phyloP scores from a whole-genome alignment of 1,140 invertebrate genomes.

The Macrotrachela quadricornifera region DNA sequence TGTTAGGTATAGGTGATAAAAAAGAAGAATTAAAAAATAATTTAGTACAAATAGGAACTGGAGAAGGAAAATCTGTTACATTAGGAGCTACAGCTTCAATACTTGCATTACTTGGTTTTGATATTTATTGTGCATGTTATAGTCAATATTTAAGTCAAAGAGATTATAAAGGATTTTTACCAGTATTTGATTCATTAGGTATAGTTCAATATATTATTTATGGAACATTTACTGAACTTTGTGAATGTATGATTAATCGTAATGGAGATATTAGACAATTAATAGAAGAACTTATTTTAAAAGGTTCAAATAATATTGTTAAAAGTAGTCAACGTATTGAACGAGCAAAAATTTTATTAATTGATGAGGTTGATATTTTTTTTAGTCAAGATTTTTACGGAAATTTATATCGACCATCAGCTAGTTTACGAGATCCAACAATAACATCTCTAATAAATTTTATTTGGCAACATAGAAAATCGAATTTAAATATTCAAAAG shows the following conservation, averaged over 20 bases:
- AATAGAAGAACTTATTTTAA: background rate
- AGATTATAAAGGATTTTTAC: background rate
- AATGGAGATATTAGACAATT: background rate
- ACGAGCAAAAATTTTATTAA: background rate
- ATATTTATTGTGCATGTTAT: background rate
- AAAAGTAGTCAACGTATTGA: background rate
- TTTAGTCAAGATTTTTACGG: background rate
- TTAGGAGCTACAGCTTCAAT: background rate
- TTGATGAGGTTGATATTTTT: conserved; percentile 1
- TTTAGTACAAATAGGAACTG: background rate
- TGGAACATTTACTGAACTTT: background rate
- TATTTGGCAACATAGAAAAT: background rate
- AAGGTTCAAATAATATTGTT: background rate
- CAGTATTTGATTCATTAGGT: background rate
- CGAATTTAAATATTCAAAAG: background rate
- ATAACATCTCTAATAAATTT: background rate
- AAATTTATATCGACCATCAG: background rate
- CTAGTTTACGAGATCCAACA: background rate
- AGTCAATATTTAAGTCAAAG: background rate
- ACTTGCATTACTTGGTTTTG: background rate
- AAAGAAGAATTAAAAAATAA: background rate
- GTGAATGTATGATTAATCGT: background rate
- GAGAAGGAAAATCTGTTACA: background rate
- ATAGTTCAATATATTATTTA: background rate
- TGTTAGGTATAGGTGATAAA: background rate